phyloP scores from a whole-genome alignment of 2,113 vertebrate species.

The Psilopsiagon aurifrons region DNA sequence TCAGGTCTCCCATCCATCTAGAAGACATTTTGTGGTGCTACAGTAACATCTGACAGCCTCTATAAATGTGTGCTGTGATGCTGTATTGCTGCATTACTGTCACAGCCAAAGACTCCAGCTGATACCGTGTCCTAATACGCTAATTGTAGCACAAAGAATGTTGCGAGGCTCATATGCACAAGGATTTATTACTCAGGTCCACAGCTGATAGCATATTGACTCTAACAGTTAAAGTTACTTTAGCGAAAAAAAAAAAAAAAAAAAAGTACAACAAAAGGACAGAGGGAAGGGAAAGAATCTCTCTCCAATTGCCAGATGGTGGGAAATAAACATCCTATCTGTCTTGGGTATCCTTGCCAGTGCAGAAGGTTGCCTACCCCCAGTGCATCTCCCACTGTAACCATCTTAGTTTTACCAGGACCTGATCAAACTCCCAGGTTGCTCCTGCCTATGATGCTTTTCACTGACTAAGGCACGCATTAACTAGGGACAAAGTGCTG shows the following conservation, averaged over 20 bases:
- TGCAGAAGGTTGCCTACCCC: background rate
- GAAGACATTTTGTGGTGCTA: background rate
- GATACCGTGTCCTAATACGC: background rate
- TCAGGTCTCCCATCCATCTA: background rate
- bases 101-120: background rate
- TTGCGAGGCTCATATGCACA: background rate
- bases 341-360: background rate
- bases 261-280: background rate
- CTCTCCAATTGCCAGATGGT: background rate
- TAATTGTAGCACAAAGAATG: background rate
- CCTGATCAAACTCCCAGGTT: background rate
- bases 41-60: background rate
- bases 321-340: background rate
- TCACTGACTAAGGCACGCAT: rapidly evolving
- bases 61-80: background rate
- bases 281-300: background rate
- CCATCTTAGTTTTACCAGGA: background rate
- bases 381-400: background rate
- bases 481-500: background rate
- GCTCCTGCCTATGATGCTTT: background rate
- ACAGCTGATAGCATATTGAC: background rate
- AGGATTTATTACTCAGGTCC: background rate
- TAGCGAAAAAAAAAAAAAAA: background rate
- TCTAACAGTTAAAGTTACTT: background rate
- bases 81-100: background rate